Base-by-base conservation (phyloP, 2,888 invertebrate species). In the Glaucopsyche alexis region DNA sequence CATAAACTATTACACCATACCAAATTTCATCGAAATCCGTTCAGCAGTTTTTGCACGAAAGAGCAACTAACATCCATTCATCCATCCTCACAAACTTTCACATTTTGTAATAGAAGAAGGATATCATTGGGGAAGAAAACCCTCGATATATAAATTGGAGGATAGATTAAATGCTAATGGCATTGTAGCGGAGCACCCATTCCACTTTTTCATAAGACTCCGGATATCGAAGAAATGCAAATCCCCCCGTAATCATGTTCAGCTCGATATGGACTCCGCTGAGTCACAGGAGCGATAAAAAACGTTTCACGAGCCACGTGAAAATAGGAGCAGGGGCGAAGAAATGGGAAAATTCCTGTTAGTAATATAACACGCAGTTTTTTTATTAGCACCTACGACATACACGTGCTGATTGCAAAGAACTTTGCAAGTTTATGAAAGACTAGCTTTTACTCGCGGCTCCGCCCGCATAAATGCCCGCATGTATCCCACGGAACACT, bases 171-270 rank as follows among this genome's bases (percentile, higher is more conserved):
- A 83, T 81, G 83, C 81, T 84, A 84, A 87, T 86, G 83, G 81
- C 79, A 80, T 83, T 83, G 81, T 83, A 82, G 83, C 83, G 82
- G 83, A 76, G 81, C 81, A 80, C 81, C 81, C 14, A 16, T 42
- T 19, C 29, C 69, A 47, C 69, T 69, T 69, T 72, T 72, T 72
- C 67, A 69, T 55, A 45, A 52, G 19, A 42, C 16, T 52, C 67
- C 19, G 69, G 79, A 82, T 85, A 85, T 86, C 82, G 84, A 79
- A 80, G 79, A 83, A 83, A 87, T 86, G 85, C 82, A 87, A 87
- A 88, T 88, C 80, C 78, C 80, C 78, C 71, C 79, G 81, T 83
- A 84, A 85, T 84, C 60, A 67, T 40, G 70, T 83, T 82, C 74
- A 72, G 78, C 73, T 74, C 14, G 69, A 29, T 49, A 82, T 82